Evolutionary conservation across 1,140 invertebrate species (phyloP).

Genomic region (Caerostris darwini): DNA sequence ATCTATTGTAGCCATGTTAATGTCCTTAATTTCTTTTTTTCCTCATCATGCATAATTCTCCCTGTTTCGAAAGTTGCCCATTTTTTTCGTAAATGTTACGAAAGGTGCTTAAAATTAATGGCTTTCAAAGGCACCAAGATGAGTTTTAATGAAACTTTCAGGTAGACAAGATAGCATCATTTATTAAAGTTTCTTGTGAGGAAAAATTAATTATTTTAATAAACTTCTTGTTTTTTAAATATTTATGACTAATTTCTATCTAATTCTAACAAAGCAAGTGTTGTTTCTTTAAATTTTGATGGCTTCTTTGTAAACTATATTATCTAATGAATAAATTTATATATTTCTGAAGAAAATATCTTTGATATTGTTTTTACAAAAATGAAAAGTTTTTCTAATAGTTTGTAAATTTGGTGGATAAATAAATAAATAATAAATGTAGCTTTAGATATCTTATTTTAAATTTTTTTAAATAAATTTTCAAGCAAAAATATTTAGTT

Average conservation of each 20-base stretch:
- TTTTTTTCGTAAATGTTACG: constrained; percentile 4
- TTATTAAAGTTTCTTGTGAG: background rate
- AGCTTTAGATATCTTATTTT: too few species aligned
- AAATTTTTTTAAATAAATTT: too few species aligned
- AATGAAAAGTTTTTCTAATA: too few species aligned
- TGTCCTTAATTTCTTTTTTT: background rate
- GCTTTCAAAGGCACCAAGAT: background rate
- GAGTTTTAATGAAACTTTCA: constrained; percentile 31
- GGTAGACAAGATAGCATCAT: constrained; percentile 23
- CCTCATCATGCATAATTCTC: background rate
- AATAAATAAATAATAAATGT: too few species aligned
- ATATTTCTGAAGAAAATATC: too few species aligned
- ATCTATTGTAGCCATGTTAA: constrained; percentile 7
- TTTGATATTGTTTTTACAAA: too few species aligned
- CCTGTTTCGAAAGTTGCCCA: background rate
- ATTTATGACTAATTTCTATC: background rate
- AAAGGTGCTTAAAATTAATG: constrained; percentile 11
- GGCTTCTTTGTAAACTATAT: too few species aligned
- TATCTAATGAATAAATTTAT: too few species aligned
- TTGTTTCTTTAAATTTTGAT: too few species aligned
- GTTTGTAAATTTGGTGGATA: too few species aligned
- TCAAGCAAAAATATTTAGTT: too few species aligned
- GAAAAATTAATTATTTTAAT: background rate
- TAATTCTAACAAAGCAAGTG: background rate
- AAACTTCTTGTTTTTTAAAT: background rate